Evolutionary conservation across 2,888 invertebrate genomes (phyloP).

Genomic region (Yponomeuta evonymella): DNA sequence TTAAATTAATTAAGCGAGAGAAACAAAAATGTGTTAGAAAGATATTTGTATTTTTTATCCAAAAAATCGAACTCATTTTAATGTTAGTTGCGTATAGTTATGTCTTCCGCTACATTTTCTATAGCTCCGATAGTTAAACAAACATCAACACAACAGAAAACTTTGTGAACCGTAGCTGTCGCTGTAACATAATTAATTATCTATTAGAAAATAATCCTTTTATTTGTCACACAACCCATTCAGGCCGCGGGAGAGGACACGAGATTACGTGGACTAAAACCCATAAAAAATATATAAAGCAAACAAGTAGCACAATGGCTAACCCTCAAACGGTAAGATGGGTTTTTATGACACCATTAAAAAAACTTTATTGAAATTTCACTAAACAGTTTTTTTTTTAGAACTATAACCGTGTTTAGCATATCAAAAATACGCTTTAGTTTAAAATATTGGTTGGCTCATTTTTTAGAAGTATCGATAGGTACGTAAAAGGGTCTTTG

Average conservation of each 20-base stretch:
- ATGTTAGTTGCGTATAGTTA: not conserved
- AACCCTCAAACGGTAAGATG: constrained; percentile 49
- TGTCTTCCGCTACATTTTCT: constrained; percentile 14
- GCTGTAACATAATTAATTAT: constrained; percentile 65
- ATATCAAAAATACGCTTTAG: too few relatives aligned
- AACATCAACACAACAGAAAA: constrained; percentile 22
- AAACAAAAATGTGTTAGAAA: too few relatives aligned
- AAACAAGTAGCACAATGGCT: constrained; percentile 57
- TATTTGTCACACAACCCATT: constrained; percentile 69
- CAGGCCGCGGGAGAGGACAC: constrained; percentile 54
- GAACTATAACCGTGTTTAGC: too few relatives aligned
- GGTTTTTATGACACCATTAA: constrained; percentile 22
- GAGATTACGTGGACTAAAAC: constrained; percentile 69
- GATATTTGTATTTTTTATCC: too few relatives aligned
- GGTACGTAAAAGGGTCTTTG: too few relatives aligned
- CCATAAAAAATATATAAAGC: constrained; percentile 61
- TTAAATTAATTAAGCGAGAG: too few relatives aligned
- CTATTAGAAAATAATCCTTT: constrained; percentile 73
- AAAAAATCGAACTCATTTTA: not conserved
- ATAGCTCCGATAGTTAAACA: constrained; percentile 24
- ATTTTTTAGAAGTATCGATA: too few relatives aligned
- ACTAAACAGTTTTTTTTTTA: too few relatives aligned
- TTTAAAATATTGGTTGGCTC: too few relatives aligned
- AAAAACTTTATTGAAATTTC: too few relatives aligned
- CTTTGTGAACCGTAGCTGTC: constrained; percentile 30